Evolutionary conservation across 2,797 vertebrate genomes (phyloP), one percentile per base, ranked within the genome.

Genomic region (Peromyscus attwateri): DNA sequence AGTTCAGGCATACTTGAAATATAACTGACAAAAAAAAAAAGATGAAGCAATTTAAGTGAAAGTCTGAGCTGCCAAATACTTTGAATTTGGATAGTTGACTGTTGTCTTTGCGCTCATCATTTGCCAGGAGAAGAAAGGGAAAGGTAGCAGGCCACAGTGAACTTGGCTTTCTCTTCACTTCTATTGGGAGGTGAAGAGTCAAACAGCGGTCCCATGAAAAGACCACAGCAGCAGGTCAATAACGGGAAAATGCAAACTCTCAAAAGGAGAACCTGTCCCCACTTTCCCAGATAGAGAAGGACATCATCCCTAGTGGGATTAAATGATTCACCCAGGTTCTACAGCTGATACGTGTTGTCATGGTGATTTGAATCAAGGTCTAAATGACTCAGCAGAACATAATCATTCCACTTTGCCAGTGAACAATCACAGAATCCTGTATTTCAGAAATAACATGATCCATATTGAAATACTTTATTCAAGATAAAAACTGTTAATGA

Each of bases 1-100:
- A 95, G 68, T 43, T 64, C 76, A 77, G 49, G 64, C 71, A 85
- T 16, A 92, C 55, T 90, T 90, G 94, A 97, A 66, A 16, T 8
- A 96, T 83, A 85, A 37, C 31, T 66, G 62, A 97, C 83, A 95
- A 89, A 88, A 85, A 81, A 68, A 85, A 27, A 81, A 68, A 73
- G 29, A 66, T 57, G 52, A 71, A 68, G 73, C 37, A 57, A 83
- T 6, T 23, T 23, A 43, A 85, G 43, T 37, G 21, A 94, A 89
- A 43, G 80, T 34, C 21, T 43, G 55, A 81, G 60, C 19, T 62
- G 89, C 76, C 90, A 87, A 46, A 81, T 2, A 66, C 55, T 90
- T 43, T 60, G 57, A 88, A 95, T 71, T 34, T 19, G 70, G 27
- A 84, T 80, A 66, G 64, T 80, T 92, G 82, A 52, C 19, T 55